Conservation (phyloP, 2,888 invertebrate species). For the Pherbina coryleti region DNA sequence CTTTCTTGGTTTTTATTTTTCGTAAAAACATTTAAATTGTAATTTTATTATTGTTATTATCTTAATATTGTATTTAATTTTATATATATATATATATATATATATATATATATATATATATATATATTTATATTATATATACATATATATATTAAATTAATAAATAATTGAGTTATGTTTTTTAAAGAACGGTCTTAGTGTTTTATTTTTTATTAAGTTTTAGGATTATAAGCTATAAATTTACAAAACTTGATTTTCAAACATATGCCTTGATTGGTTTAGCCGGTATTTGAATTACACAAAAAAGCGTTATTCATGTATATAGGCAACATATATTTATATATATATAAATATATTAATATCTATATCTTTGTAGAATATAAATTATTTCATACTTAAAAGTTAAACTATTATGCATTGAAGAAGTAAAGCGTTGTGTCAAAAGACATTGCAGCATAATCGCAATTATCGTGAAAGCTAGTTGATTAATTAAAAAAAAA, state of each 20-base stretch:
- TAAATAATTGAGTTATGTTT: constrained; percentile 48
- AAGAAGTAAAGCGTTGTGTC: constrained; percentile 33
- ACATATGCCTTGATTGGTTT: constrained; percentile 11
- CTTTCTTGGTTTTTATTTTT: constrained; percentile 7
- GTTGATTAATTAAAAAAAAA: neutral
- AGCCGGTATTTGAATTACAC: constrained; percentile 44
- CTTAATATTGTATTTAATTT: neutral
- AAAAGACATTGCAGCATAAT: constrained; percentile 20
- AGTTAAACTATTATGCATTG: constrained; percentile 2
- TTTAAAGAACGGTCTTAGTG: constrained; percentile 39
- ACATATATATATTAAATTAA: constrained; percentile 12
- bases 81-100: constrained; percentile 25
- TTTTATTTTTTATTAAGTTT: constrained; percentile 24
- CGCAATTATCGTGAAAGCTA: constrained; percentile 15
- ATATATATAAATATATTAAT: constrained; percentile 42
- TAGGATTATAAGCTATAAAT: constrained; percentile 64
- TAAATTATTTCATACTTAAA: constrained; percentile 24
- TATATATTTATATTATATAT: constrained; percentile 9
- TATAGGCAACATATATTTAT: constrained; percentile 36
- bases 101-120: too few relatives aligned
- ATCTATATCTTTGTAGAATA: constrained; percentile 41
- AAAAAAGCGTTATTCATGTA: constrained; percentile 55
- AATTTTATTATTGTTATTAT: neutral
- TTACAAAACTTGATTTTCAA: constrained; percentile 50
- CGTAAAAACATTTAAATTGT: constrained; percentile 25